Evolutionary conservation across 2,888 invertebrate genomes (phyloP), one percentile per base, ranked within the genome.

Genomic region (Hipparchia sbordonii): DNA sequence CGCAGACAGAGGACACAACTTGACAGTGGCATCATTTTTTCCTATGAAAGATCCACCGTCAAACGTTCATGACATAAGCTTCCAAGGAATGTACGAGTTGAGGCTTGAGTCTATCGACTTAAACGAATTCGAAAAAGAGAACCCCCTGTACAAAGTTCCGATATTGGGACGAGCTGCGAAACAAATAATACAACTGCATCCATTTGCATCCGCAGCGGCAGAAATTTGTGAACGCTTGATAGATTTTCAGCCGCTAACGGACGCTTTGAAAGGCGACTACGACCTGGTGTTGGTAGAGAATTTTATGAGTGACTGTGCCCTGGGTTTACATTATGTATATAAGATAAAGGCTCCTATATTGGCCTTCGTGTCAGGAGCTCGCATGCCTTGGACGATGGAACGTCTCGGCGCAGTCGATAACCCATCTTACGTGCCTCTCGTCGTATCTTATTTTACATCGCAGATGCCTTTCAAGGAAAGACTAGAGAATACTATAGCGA

Each of bases 281-380:
- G 96, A 97, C 81, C 80, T 96, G 10, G 85, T 96, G 9, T 82
- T 96, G 8, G 90, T 95, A 39, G 96, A 96, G 82, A 92, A 94
- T 76, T 96, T 96, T 77, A 95, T 94, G 77, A 94, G 95, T 52
- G 96, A 96, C 78, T 96, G 96, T 73, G 94, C 95, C 85, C 83
- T 96, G 66, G 96, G 95, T 0, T 85, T 96, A 69, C 92, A 94
- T 0, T 92, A 96, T 82, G 82, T 94, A 46, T 90, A 96, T 77
- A 87, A 86, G 0, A 77, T 88, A 72, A 89, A 93, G 69, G 93
- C 94, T 6, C 96, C 96, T 0, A 87, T 95, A 2, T 87, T 96
- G 8, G 94, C 93, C 0, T 77, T 95, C 48, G 91, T 95, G 67
- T 95, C 95, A 6, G 95, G 95, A 67, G 86, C 90, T 0, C 79